Conservation (phyloP, 2,797 vertebrate genomes). For the Enteromius trimaculatus region DNA sequence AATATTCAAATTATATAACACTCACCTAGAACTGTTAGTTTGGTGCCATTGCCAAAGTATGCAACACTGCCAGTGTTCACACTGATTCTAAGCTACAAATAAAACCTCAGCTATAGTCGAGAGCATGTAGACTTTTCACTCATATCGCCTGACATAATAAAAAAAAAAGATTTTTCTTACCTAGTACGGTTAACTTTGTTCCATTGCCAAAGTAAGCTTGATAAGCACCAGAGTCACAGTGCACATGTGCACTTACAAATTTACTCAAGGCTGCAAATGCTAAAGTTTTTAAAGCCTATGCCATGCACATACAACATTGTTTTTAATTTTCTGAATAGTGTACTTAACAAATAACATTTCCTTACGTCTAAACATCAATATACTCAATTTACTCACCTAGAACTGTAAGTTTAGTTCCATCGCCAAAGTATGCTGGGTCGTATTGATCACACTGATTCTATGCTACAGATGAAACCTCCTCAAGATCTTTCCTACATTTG, state of each 20-base stretch:
- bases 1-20: background rate
- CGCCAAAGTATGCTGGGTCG: conserved; percentile 64
- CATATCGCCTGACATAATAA: background rate
- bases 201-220: conserved; percentile 69
- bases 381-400: conserved; percentile 62
- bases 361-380: background rate
- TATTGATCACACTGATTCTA: conserved; percentile 60
- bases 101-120: conserved; percentile 54
- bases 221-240: conserved; percentile 10
- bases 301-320: background rate
- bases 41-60: conserved; percentile 68
- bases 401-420: conserved; percentile 71
- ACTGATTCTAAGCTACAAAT: conserved; percentile 50
- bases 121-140: background rate
- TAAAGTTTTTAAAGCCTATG: background rate
- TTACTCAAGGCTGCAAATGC: background rate
- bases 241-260: background rate
- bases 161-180: background rate
- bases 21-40: conserved; percentile 72
- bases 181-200: conserved; percentile 72
- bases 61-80: conserved; percentile 64
- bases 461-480: conserved; percentile 55
- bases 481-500: background rate
- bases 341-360: background rate
- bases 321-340: background rate